Base-by-base conservation (phyloP, 1,140 invertebrate genomes). In the Tetramorium simillimum region DNA sequence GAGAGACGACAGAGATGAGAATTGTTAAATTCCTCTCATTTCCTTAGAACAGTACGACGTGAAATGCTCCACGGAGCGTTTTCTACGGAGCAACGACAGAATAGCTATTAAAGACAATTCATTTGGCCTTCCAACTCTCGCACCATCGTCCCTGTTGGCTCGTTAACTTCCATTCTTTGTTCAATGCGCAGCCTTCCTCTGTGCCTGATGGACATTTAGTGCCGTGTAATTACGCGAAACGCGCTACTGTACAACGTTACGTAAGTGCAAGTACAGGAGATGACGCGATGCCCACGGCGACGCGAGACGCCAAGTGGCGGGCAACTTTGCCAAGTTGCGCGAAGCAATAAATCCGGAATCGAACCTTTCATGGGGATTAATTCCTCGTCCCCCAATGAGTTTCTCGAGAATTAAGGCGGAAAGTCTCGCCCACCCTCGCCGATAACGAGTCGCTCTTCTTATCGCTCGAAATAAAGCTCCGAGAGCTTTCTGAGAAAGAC, bases 101-200 rank as follows among this genome's bases (percentile, higher is more conserved):
- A 70, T 56, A 9, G 51, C 37, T 81, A 70, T 81, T 81, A 81
- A 81, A 81, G 78, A 70, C 49, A 81, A 81, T 81, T 70, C 78
- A 46, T 81, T 81, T 37, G 51, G 78, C 65, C 65, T 70, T 81
- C 77, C 63, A 51, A 24, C 43, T 67, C 43, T 21, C 60, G 16
- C 33, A 0, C 10, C 77, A 21, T 43, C 46, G 49, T 56, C 37
- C 78, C 49, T 70, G 40, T 28, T 43, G 21, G 16, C 51, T 81
- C 78, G 78, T 81, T 81, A 81, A 70, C 65, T 70, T 53, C 49
- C 62, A 80, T 80, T 80, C 65, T 70, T 81, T 56, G 46, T 28
- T 56, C 78, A 56, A 81, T 81, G 37, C 33, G 14, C 77, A 53
- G 43, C 14, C 33, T 69, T 60, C 46, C 63, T n/a, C 65, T 81